Evolutionary conservation across 2,113 vertebrate species (phyloP).

Genomic region (Pyxicephalus adspersus): DNA sequence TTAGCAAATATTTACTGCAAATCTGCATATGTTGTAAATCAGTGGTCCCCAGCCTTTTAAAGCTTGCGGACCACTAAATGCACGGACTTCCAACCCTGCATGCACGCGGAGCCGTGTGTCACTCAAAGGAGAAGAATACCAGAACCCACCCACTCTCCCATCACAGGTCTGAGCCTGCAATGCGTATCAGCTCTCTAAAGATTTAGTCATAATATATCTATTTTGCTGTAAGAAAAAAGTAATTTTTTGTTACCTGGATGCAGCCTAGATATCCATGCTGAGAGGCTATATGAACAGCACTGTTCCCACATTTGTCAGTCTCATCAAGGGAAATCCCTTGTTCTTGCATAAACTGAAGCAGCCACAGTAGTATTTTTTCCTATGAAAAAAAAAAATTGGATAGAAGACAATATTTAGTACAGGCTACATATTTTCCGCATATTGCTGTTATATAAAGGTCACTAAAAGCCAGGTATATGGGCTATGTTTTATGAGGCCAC

Average conservation of each 20-base stretch:
- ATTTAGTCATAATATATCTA: too few relatives aligned
- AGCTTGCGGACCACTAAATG: too few relatives aligned
- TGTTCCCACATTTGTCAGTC: slow-evolving; percentile 91
- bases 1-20: too few relatives aligned
- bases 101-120: too few relatives aligned
- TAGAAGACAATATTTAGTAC: slow-evolving; percentile 18
- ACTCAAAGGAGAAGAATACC: too few relatives aligned
- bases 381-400: slow-evolving; percentile 61
- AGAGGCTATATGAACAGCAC: slow-evolving; percentile 90
- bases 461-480: slow-evolving; percentile 47
- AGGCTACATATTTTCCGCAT: slow-evolving; percentile 12
- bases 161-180: too few relatives aligned
- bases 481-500: slow-evolving; percentile 49
- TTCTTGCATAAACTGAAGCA: slow-evolving; percentile 99
- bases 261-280: slow-evolving; percentile 93
- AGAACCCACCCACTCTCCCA: too few relatives aligned
- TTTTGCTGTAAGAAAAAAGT: too few relatives aligned
- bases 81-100: too few relatives aligned
- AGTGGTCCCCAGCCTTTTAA: too few relatives aligned
- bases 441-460: slow-evolving; percentile 23
- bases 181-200: too few relatives aligned
- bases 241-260: slow-evolving; percentile 81
- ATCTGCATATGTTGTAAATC: too few relatives aligned
- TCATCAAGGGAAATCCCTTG: slow-evolving; percentile 97
- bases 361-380: slow-evolving; percentile 96